Evolutionary conservation across 2,888 invertebrate species (phyloP).

Genomic region (Aethes cnicana): DNA sequence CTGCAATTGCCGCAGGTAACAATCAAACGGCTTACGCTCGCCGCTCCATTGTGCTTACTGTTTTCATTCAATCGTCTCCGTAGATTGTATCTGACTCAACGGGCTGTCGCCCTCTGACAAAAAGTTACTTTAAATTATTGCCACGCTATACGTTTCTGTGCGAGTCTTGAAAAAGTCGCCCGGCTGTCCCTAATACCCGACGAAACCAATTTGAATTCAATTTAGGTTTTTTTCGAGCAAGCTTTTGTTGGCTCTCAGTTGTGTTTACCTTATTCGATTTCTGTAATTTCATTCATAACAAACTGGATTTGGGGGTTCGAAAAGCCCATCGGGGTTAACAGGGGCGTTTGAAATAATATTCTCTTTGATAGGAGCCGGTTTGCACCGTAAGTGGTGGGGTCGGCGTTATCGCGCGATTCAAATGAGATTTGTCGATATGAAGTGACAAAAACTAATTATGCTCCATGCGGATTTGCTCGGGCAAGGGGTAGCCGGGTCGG

Average conservation of each 20-base stretch:
- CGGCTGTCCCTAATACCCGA: conserved; percentile 79
- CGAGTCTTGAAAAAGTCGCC: conserved; percentile 72
- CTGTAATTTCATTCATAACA: conserved; percentile 83
- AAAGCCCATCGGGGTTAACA: conserved; percentile 79
- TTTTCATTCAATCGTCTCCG: conserved; percentile 63
- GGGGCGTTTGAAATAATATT: conserved; percentile 83
- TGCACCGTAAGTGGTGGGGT: conserved; percentile 68
- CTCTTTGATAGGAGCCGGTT: conserved; percentile 81
- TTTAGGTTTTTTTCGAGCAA: conserved; percentile 80
- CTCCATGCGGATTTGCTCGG: conserved; percentile 66
- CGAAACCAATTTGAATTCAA: conserved; percentile 83
- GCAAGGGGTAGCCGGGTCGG: conserved; percentile 54
- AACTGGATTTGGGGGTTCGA: conserved; percentile 81
- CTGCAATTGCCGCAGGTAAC: conserved; percentile 19
- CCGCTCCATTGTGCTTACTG: conserved; percentile 45
- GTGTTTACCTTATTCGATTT: conserved; percentile 83
- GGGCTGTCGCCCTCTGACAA: conserved; percentile 66
- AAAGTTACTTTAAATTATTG: conserved; percentile 76
- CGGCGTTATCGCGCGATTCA: conserved; percentile 57
- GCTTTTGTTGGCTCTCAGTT: conserved; percentile 81
- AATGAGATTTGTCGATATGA: conserved; percentile 78
- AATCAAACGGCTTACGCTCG: conserved; percentile 34
- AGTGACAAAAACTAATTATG: conserved; percentile 82
- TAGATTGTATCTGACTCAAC: conserved; percentile 56
- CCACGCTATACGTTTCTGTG: conserved; percentile 60